These are phyloP conservation scores for Ariolimax columbianus DNA, from an alignment of 2,888 invertebrate genomes.

Conservation along the genomic window DNA sequence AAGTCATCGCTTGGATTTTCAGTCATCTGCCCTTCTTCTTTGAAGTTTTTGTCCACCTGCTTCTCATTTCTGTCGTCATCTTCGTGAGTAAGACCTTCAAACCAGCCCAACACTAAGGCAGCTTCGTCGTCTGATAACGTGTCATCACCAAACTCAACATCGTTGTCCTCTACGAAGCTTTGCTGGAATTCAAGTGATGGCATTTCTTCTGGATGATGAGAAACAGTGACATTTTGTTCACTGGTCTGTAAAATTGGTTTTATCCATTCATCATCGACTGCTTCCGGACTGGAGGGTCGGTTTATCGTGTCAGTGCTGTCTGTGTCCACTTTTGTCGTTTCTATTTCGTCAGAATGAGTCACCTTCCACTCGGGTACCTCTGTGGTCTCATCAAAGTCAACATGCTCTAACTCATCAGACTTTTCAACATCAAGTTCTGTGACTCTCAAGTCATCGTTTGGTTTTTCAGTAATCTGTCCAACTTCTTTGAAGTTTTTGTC, in stretches of 20 bases:
- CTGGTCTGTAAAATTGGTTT: not conserved
- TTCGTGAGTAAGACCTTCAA: slow-evolving; percentile 7
- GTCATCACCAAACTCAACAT: slow-evolving; percentile 23
- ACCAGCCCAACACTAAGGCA: not conserved
- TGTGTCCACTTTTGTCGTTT: not conserved
- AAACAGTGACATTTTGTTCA: not conserved
- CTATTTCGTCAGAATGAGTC: slow-evolving; percentile 21
- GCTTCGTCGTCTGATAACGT: not conserved
- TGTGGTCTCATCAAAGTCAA: not conserved
- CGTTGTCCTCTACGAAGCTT: slow-evolving; percentile 9
- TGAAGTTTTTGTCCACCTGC: not conserved
- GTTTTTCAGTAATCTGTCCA: not conserved
- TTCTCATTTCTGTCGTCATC: not conserved
- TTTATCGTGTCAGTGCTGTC: not conserved
- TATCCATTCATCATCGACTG: slow-evolving; percentile 31
- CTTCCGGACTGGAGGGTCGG: slow-evolving; percentile 27
- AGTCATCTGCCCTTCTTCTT: too few species aligned
- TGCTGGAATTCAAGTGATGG: not conserved
- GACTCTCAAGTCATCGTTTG: not conserved
- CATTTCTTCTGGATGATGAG: not conserved
- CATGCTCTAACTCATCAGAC: not conserved
- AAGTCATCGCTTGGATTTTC: not conserved
- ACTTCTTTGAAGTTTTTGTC: not conserved
- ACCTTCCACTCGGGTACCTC: not conserved
- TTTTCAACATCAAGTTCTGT: not conserved